A percentile compares a stretch with the other conserved stretches of the same genome.
Conservation (phyloP, 2,113 vertebrate genomes). For the Ptilonorhynchus violaceus region DNA sequence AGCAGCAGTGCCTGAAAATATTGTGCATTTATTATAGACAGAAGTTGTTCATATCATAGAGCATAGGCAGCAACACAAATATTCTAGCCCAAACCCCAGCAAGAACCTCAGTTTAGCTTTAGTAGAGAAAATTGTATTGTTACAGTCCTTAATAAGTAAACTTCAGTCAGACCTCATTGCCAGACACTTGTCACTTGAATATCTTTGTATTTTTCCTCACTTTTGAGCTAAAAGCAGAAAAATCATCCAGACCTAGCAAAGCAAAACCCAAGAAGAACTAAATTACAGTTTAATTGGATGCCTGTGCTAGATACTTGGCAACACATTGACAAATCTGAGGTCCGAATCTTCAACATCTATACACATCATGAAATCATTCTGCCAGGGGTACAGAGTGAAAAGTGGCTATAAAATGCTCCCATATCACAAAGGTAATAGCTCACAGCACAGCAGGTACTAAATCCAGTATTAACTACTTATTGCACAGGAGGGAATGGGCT, state of each 20-base stretch:
- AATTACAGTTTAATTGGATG: conserved; percentile 17
- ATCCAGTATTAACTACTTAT: conserved; percentile 22
- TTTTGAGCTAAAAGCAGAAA: conserved; percentile 7
- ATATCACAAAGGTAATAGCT: conserved; percentile 30
- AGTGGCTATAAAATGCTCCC: conserved; percentile 20
- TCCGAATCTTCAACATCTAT: background rate
- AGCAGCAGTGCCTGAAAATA: background rate
- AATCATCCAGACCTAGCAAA: background rate
- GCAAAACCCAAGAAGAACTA: background rate
- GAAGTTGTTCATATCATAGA: background rate
- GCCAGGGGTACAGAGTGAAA: background rate
- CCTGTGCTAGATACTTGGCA: background rate
- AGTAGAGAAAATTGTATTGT: background rate
- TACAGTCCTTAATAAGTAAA: background rate
- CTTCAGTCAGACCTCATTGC: background rate
- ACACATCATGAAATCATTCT: conserved; percentile 12
- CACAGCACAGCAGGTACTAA: conserved; percentile 41
- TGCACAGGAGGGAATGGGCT: background rate
- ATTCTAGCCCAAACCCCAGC: background rate
- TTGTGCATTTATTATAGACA: background rate
- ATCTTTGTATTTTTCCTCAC: background rate
- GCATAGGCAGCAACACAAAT: background rate
- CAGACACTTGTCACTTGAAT: background rate
- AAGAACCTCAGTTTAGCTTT: background rate
- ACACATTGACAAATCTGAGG: background rate